phyloP scores from a whole-genome alignment of 2,797 vertebrate species.

The Ciconia nigra region DNA sequence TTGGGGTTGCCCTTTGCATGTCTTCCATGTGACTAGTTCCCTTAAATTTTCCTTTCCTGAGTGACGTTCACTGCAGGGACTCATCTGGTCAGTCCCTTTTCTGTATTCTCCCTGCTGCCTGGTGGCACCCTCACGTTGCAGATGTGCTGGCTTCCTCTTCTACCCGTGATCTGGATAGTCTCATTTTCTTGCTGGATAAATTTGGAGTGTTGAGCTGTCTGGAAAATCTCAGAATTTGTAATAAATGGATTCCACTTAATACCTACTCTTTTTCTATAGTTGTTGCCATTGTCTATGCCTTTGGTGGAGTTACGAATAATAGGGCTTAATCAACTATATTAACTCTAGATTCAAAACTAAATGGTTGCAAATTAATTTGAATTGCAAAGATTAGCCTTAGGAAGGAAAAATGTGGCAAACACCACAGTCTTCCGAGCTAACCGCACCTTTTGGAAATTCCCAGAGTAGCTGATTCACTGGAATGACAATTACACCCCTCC shows the following conservation, averaged over 20 bases:
- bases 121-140: neutral
- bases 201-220: neutral
- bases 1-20: neutral
- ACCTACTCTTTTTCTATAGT: neutral
- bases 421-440: constrained; percentile 5
- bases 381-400: constrained; percentile 38
- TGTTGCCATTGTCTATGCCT: neutral
- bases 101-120: neutral
- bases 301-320: constrained; percentile 10
- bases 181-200: neutral
- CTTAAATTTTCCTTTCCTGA: neutral
- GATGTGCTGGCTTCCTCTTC: neutral
- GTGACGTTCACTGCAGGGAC: neutral
- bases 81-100: neutral
- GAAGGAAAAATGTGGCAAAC: constrained; percentile 50
- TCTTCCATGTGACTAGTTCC: neutral
- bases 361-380: constrained; percentile 44
- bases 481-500: neutral
- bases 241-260: neutral
- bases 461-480: constrained; percentile 46
- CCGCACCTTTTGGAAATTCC: constrained; percentile 34
- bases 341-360: constrained; percentile 24
- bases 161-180: neutral
- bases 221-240: neutral
- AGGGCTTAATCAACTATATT: constrained; percentile 28